A percentile compares a stretch with the other conserved stretches of the same genome.
Conservation (phyloP, 2,888 invertebrate species). For the Bombylius major region DNA sequence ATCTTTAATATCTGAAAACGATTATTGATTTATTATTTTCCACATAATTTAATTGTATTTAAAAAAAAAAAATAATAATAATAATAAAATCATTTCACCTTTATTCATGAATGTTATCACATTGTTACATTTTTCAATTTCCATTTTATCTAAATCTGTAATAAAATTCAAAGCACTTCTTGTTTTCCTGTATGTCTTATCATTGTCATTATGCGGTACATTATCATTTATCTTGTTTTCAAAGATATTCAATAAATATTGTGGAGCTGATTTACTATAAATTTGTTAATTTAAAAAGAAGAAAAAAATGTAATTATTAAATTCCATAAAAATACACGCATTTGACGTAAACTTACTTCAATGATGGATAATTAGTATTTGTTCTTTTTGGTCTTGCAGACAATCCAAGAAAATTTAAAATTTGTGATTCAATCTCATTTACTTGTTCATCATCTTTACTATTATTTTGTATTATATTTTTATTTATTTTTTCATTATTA, state of each 20-base stretch:
- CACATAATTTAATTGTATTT: not conserved
- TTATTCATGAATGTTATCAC: conserved; percentile 87
- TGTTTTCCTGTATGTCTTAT: conserved; percentile 40
- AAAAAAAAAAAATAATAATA: not conserved
- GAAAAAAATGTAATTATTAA: not conserved
- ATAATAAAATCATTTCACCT: too few relatives aligned
- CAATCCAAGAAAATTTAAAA: conserved; percentile 71
- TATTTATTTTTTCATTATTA: not conserved
- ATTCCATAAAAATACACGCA: not conserved
- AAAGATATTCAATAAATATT: conserved; percentile 78
- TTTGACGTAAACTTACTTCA: conserved; percentile 18
- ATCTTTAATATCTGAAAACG: not conserved
- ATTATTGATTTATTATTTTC: too few relatives aligned
- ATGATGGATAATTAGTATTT: conserved; percentile 31
- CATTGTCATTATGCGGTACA: conserved; percentile 32
- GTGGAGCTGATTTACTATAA: conserved; percentile 56
- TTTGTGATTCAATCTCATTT: conserved; percentile 37
- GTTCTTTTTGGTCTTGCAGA: conserved; percentile 58
- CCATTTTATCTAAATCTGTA: conserved; percentile 62
- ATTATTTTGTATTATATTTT: not conserved
- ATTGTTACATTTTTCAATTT: conserved; percentile 80
- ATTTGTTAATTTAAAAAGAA: not conserved
- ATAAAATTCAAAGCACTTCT: conserved; percentile 46
- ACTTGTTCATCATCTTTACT: not conserved
- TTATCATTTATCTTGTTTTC: conserved; percentile 52